Base-by-base conservation (phyloP, 37 sponge, comb jelly and placozoan genomes). In the Halichondria panicea region DNA sequence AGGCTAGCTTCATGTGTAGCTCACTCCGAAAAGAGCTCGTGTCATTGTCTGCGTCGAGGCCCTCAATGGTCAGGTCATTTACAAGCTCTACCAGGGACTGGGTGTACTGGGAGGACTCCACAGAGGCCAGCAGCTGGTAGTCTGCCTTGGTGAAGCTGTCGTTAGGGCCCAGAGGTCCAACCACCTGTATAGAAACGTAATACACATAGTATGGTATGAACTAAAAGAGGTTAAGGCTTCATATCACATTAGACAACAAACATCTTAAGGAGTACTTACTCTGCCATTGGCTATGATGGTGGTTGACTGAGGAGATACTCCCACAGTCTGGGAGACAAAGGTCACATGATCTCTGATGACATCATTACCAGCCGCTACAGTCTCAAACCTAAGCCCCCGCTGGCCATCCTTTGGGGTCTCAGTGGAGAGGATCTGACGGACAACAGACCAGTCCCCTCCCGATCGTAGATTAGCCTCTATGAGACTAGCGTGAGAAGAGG, bases 231-330 rank as follows among this genome's bases (percentile, higher is more conserved):
- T n/a, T n/a, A n/a, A n/a, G n/a, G n/a, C n/a, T n/a, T n/a, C n/a
- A n/a, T n/a, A n/a, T n/a, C n/a, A n/a, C n/a, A n/a, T n/a, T n/a
- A n/a, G n/a, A n/a, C n/a, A n/a, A 34, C 35, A n/a, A n/a, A n/a
- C n/a, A n/a, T n/a, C n/a, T n/a, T n/a, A n/a, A n/a, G n/a, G n/a
- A n/a, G 32, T 21, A 28, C 72, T 31, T 36, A 85, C 86, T 73
- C 72, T 85, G 53, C 89, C 89, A 78, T 83, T 89, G 85, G 71
- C 69, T 35, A 89, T 69, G 9, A 89, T 19, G 24, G 75, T 80
- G 46, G 46, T 72, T 39, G 60, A 62, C 8, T 85, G 75, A 36
- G 44, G 52, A 8, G 6, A 35, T 46, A 89, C 34, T 19, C 39
- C 44, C 11, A 89, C 63, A 22, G 33, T 53, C 31, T 64, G 68